phyloP scores from a whole-genome alignment of 2,888 invertebrate genomes.

The Melolontha melolontha region DNA sequence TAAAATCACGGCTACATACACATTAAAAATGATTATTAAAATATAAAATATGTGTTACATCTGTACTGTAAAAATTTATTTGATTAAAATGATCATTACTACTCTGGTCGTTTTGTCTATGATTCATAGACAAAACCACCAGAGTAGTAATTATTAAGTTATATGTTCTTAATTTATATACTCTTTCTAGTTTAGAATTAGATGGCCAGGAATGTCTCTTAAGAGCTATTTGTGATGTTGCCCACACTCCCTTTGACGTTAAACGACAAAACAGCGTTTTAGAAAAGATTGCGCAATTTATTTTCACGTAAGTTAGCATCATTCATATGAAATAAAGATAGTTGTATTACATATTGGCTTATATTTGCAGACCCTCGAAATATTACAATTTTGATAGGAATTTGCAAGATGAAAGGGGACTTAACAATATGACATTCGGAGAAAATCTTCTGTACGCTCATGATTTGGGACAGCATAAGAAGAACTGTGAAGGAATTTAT shows the following conservation, averaged over 20 bases:
- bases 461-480: slow-evolving; percentile 49
- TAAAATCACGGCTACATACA: too few relatives aligned
- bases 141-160: too few relatives aligned
- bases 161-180: too few relatives aligned
- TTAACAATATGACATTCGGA: slow-evolving; percentile 43
- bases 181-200: slow-evolving; percentile 56
- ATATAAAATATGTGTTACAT: too few relatives aligned
- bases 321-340: too few relatives aligned
- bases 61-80: too few relatives aligned
- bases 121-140: too few relatives aligned
- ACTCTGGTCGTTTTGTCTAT: too few relatives aligned
- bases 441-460: slow-evolving; percentile 53
- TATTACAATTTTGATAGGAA: slow-evolving; percentile 20
- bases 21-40: too few relatives aligned
- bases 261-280: slow-evolving; percentile 61
- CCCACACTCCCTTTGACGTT: slow-evolving; percentile 58
- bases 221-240: slow-evolving; percentile 59
- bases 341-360: background rate
- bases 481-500: slow-evolving; percentile 52
- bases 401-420: slow-evolving; percentile 22
- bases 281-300: slow-evolving; percentile 62
- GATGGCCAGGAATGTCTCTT: slow-evolving; percentile 58
- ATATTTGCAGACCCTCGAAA: slow-evolving; percentile 16
- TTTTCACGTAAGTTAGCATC: slow-evolving; percentile 57
- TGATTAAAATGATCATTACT: too few relatives aligned